phyloP scores from a whole-genome alignment of 2,797 vertebrate genomes.

The Taeniopygia guttata region DNA sequence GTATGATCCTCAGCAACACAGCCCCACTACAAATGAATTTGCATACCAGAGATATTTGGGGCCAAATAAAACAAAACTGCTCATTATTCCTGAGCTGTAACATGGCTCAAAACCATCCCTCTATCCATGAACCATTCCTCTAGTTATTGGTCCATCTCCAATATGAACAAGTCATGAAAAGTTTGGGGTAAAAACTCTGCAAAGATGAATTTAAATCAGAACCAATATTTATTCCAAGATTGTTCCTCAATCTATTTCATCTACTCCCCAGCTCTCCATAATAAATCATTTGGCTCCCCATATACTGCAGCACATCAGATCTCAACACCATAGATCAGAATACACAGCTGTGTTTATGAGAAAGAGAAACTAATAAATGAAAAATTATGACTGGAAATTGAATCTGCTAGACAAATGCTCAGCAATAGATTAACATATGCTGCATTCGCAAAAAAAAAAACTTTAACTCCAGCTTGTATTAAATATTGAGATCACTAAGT shows the following conservation, averaged over 20 bases:
- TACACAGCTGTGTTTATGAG: constrained; percentile 44
- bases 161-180: neutral
- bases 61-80: neutral
- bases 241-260: neutral
- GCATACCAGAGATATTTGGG: neutral
- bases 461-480: constrained; percentile 69
- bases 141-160: neutral
- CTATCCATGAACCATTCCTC: neutral
- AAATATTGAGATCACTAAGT: constrained; percentile 73
- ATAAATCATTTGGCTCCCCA: constrained; percentile 26
- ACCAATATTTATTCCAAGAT: neutral
- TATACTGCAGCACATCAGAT: neutral
- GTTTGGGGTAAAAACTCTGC: neutral
- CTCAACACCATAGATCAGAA: constrained; percentile 5
- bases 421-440: constrained; percentile 73
- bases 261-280: neutral
- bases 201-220: neutral
- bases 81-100: neutral
- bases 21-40: neutral
- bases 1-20: neutral
- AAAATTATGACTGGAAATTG: constrained; percentile 73
- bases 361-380: constrained; percentile 66
- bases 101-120: neutral
- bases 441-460: constrained; percentile 57
- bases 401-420: constrained; percentile 69